Conservation (phyloP, 2,888 invertebrate species). For the Pristionchus exspectatus region DNA sequence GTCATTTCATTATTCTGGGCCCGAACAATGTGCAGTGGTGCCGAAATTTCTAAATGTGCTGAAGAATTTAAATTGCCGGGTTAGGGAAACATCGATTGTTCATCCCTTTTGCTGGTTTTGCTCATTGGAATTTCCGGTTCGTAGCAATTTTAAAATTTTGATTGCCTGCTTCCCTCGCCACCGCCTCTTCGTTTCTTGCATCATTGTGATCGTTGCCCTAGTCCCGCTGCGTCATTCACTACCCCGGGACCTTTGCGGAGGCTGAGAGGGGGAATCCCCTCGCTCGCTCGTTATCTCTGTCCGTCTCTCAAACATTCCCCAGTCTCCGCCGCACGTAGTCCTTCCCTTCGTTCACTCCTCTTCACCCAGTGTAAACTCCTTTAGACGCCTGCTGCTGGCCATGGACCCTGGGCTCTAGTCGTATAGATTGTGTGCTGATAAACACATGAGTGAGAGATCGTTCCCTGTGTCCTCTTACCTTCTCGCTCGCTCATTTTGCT, state of each 20-base stretch:
- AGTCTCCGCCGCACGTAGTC: slow-evolving; percentile 19
- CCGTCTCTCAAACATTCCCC: not conserved
- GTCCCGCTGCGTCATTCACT: not conserved
- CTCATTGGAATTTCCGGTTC: not conserved
- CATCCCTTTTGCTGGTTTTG: not conserved
- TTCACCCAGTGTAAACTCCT: slow-evolving; percentile 32
- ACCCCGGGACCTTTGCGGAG: not conserved
- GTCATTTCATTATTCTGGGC: too few relatives aligned
- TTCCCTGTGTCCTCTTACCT: not conserved
- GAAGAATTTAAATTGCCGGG: not conserved
- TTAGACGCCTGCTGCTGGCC: slow-evolving; percentile 14
- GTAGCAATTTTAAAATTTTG: not conserved
- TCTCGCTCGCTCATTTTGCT: slow-evolving; percentile 15
- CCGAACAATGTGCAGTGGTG: too few relatives aligned
- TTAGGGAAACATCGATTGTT: not conserved
- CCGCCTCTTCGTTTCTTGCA: not conserved
- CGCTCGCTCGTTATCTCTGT: not conserved
- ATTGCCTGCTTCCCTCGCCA: not conserved
- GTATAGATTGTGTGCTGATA: slow-evolving; percentile 19
- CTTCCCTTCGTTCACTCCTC: not conserved
- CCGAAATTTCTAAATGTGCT: too few relatives aligned
- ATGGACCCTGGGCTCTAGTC: not conserved
- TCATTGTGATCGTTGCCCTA: not conserved
- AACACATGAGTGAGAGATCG: slow-evolving; percentile 7
- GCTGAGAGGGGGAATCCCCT: not conserved